Conservation (phyloP, 2,888 invertebrate genomes). For the Nesidiocoris tenuis region DNA sequence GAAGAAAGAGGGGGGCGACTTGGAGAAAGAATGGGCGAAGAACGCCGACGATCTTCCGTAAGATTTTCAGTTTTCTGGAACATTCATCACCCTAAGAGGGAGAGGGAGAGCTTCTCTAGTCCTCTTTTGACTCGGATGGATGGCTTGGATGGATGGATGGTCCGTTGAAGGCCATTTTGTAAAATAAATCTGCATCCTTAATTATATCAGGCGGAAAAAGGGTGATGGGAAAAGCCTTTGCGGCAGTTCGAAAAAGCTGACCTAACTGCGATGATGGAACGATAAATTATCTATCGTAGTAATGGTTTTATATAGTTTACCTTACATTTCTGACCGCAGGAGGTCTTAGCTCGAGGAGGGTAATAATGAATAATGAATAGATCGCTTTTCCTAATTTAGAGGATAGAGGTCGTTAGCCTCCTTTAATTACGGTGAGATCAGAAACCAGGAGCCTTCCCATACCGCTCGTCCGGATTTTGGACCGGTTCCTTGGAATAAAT, state of each 20-base stretch:
- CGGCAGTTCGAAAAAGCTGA: not conserved
- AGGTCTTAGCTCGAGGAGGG: too few species aligned
- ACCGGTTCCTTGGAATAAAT: too few species aligned
- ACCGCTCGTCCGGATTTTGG: too few species aligned
- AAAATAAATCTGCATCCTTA: constrained; percentile 26
- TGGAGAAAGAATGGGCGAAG: not conserved
- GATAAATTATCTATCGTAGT: not conserved
- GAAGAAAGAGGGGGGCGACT: not conserved
- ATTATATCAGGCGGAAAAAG: constrained; percentile 2
- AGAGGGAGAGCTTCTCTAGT: not conserved
- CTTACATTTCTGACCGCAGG: too few species aligned
- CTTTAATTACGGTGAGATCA: too few species aligned
- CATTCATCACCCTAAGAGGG: not conserved
- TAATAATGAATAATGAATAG: too few species aligned
- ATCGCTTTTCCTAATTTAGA: too few species aligned
- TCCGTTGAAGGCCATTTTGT: constrained; percentile 8
- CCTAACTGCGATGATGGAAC: not conserved
- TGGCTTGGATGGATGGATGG: not conserved
- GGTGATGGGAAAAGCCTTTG: not conserved
- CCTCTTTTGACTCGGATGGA: not conserved
- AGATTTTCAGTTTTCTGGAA: not conserved
- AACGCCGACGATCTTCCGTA: not conserved
- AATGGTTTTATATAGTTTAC: not conserved
- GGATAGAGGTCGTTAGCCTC: too few species aligned
- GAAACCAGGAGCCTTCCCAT: too few species aligned